Evolutionary conservation across 2,888 invertebrate species (phyloP).

Genomic region (Meloe dianella): DNA sequence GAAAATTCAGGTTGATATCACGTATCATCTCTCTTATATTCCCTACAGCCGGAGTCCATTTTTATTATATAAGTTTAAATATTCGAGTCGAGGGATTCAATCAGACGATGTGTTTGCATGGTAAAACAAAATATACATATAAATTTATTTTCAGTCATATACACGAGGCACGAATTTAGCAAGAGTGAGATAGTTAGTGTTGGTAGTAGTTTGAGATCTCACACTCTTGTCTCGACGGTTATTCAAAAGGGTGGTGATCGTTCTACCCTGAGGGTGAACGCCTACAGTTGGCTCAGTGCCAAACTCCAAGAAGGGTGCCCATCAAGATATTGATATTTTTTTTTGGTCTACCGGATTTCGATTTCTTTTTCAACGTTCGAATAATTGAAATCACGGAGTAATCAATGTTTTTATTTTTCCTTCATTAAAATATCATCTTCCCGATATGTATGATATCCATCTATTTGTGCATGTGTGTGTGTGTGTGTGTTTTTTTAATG

Average conservation of each 20-base stretch:
- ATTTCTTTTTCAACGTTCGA: background rate
- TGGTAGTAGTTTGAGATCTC: constrained; percentile 1
- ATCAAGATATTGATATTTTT: constrained; percentile 35
- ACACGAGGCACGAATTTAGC: constrained; percentile 17
- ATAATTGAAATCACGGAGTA: constrained; percentile 6
- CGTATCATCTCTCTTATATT: background rate
- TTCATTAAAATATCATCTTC: background rate
- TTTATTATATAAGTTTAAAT: constrained; percentile 22
- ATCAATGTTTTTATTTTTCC: background rate
- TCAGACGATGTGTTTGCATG: constrained; percentile 43
- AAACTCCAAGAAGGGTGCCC: constrained; percentile 40
- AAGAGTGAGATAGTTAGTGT: background rate
- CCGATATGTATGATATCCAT: background rate
- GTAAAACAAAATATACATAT: constrained; percentile 43
- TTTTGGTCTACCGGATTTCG: background rate
- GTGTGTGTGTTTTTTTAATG: constrained; percentile 14
- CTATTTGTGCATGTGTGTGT: background rate
- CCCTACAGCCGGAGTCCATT: constrained; percentile 12
- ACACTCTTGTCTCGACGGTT: constrained; percentile 7
- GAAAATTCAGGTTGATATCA: constrained; percentile 3
- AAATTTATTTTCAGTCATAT: constrained; percentile 39
- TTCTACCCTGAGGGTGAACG: constrained; percentile 35
- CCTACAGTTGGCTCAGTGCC: constrained; percentile 45
- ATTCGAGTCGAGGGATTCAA: constrained; percentile 36
- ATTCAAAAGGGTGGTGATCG: constrained; percentile 7